Base-by-base conservation (phyloP, 1,140 invertebrate genomes). In the Popillia japonica region DNA sequence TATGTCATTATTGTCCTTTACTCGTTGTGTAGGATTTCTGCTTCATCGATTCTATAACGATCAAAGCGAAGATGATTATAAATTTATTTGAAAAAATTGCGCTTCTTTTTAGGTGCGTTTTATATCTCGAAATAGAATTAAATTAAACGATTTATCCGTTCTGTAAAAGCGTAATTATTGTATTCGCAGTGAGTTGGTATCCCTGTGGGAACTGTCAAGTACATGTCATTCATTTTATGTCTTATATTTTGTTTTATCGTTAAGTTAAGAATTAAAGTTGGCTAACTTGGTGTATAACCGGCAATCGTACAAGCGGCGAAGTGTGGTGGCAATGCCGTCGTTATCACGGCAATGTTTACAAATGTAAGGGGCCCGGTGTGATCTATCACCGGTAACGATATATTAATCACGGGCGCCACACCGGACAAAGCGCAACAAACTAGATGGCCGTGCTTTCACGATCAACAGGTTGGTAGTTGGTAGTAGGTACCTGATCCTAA, bases 361-460 rank as follows among this genome's bases (percentile, higher is more conserved):
- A 55, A 55, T 55, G 48, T 55, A 55, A 14, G 48, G 14, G 48
- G 27, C 27, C 48, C 48, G 48, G 48, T 55, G 48, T 17, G 48
- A 55, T 55, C 48, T 55, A 55, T 55, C 48, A 55, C 48, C 14
- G 48, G 48, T 55, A 55, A 55, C 48, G 48, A 55, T 55, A 55
- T 55, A 55, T 55, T 55, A 55, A 55, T 55, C 48, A 55, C 48
- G 17, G 27, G 48, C 48, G 48, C 48, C 48, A 34, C 27, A 55
- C 48, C 48, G 48, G 48, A 55, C 48, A 55, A 55, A 55, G 48
- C 48, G 17, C 48, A 55, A 55, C 48, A 55, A 55, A 55, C 48
- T 55, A 55, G 48, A 55, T 55, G 48, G 48, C 27, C 48, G 48
- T 55, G 48, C 48, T 55, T 55, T 55, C 17, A 55, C 48, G 48